These are phyloP conservation scores for Rallus crepitans DNA, from an alignment of 2,797 vertebrate species.

Conservation along the genomic window DNA sequence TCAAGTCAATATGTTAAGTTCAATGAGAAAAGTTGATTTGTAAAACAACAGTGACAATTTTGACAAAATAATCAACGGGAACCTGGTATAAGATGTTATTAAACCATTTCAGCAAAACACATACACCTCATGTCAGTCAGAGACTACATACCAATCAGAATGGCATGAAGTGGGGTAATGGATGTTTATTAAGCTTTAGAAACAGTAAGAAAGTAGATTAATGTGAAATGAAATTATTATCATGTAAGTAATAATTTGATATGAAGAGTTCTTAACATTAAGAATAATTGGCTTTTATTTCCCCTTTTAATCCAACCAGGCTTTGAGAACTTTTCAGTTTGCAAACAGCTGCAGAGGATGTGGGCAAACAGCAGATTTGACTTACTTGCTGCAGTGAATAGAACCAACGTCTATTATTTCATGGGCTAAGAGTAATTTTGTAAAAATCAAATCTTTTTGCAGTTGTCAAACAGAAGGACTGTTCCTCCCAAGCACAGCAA, in stretches of 20 bases:
- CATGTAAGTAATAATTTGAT: neutral
- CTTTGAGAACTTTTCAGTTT: neutral
- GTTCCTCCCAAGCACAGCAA: neutral
- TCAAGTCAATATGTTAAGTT: neutral
- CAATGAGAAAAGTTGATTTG: rapidly evolving
- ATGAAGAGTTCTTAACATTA: neutral
- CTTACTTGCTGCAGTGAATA: neutral
- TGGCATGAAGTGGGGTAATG: neutral
- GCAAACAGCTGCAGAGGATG: neutral
- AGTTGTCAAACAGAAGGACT: neutral
- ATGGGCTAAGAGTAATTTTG: neutral
- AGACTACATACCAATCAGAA: neutral
- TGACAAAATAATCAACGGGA: neutral
- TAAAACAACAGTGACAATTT: neutral
- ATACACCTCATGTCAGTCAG: neutral
- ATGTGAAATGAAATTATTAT: neutral
- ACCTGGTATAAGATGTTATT: neutral
- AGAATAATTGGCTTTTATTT: neutral
- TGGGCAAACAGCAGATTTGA: neutral
- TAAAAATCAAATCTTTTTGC: neutral
- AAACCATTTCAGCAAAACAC: neutral
- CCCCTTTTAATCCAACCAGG: neutral
- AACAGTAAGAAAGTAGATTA: neutral
- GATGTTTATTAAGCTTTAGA: neutral
- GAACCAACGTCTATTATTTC: neutral